Conservation (phyloP, 1,140 invertebrate genomes). For the Proctacanthus coquilletti region DNA sequence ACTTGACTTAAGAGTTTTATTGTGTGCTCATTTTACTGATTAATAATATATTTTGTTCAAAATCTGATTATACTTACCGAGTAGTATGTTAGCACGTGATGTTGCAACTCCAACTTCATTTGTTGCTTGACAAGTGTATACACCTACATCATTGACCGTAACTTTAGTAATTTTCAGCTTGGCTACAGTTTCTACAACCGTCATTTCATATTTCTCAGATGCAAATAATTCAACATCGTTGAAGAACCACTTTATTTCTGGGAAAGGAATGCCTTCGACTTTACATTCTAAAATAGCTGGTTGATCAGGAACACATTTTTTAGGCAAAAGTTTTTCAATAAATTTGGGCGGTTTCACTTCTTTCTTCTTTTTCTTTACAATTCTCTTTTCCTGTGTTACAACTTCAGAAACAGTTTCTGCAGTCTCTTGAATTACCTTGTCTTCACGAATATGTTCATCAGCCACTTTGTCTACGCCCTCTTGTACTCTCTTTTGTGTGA, state of each 20-base stretch:
- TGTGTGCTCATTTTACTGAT: too few relatives aligned
- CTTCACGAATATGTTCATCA: slow-evolving; percentile 33
- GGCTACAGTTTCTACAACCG: slow-evolving; percentile 45
- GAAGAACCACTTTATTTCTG: slow-evolving; percentile 73
- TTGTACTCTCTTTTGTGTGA: slow-evolving; percentile 30
- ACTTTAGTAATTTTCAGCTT: slow-evolving; percentile 51
- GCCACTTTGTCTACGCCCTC: slow-evolving; percentile 33
- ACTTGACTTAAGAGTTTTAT: too few relatives aligned
- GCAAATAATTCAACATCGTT: slow-evolving; percentile 65
- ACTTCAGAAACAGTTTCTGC: slow-evolving; percentile 29
- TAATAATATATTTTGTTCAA: too few relatives aligned
- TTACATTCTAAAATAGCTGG: slow-evolving; percentile 47
- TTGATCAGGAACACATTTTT: slow-evolving; percentile 42
- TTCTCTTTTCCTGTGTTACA: slow-evolving; percentile 19
- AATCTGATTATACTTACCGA: slow-evolving; percentile 30
- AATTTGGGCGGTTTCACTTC: slow-evolving; percentile 51
- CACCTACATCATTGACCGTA: slow-evolving; percentile 60
- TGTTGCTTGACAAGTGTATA: slow-evolving; percentile 66
- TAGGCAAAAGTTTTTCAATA: slow-evolving; percentile 49
- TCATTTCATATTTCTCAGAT: slow-evolving; percentile 49
- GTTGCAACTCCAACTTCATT: slow-evolving; percentile 61
- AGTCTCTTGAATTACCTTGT: slow-evolving; percentile 24
- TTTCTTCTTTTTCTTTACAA: slow-evolving; percentile 35
- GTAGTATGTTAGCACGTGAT: slow-evolving; percentile 53
- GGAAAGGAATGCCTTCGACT: slow-evolving; percentile 52